Base-by-base conservation (phyloP, 2,888 invertebrate genomes). In the Habroteleia sp. region DNA sequence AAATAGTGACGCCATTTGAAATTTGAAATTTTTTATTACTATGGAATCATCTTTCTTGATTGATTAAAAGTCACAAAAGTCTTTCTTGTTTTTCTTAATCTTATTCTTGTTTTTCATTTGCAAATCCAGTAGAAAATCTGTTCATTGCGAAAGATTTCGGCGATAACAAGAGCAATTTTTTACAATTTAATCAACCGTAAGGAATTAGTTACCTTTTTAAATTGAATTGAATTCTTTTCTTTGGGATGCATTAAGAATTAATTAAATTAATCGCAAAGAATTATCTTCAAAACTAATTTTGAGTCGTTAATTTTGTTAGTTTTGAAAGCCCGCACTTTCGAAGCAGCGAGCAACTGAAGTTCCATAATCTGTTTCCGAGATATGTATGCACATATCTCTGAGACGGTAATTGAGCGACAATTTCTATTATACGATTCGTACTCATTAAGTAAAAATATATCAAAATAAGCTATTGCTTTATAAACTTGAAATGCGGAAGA, bases 291-390 rank as follows among this genome's bases (percentile, higher is more conserved):
- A 69, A 69, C 37, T 60, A 46, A 62, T 62, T 71, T 52, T 13
- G n/a, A 52, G 37, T 44, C 39, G 69, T 71, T 71, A 71, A 71
- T 71, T 71, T 39, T 54, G 60, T 68, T 68, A 68, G 68, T 69
- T 69, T 69, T 62, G 54, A 69, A 54, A 69, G 69, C 60, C 52
- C 52, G 31, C 60, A 54, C 48, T 14, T 29, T 8, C 29, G 58
- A 42, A 27, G 16, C 50, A 42, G 27, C 42, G 13, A 29, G 68
- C 33, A 25, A 39, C 50, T 35, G 27, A 60, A 69, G 42, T 69
- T 69, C 52, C 16, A 60, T 60, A 69, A 69, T 69, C 60, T 69
- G 69, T 60, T 69, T 69, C 20, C 44, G 44, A 27, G 52, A 52
- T 42, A 69, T 58, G 42, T 42, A 50, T 42, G 44, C 60, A 52